Evolutionary conservation across 2,888 invertebrate species (phyloP).

Genomic region (Tenthredo mesomela): DNA sequence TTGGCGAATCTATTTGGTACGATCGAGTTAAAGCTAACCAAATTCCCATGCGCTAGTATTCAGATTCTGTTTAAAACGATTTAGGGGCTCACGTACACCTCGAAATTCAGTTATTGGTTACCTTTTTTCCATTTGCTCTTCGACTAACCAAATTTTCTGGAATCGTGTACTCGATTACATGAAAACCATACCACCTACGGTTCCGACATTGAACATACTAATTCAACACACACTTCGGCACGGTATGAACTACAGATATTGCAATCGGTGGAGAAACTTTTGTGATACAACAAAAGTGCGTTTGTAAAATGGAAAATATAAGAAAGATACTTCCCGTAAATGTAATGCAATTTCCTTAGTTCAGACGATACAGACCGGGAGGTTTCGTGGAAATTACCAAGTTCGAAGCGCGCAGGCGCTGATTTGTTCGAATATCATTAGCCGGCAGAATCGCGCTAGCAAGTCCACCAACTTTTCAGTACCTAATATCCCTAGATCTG

Average conservation of each 20-base stretch:
- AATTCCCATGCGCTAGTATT: not conserved
- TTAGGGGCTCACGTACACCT: not conserved
- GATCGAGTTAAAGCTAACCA: not conserved
- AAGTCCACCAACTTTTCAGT: no score
- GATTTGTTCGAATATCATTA: no score
- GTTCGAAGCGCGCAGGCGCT: no score
- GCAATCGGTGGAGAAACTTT: not conserved
- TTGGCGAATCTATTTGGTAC: not conserved
- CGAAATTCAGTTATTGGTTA: not conserved
- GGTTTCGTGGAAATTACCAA: no score
- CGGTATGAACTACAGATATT: not conserved
- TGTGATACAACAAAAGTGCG: not conserved
- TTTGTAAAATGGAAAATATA: not conserved
- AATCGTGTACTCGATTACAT: not conserved
- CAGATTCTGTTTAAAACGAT: not conserved
- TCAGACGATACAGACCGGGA: no score
- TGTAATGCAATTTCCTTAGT: not conserved
- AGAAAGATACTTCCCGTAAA: not conserved
- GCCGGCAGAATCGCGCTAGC: no score
- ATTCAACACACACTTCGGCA: not conserved
- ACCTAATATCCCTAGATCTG: no score
- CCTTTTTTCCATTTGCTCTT: not conserved
- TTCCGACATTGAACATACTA: not conserved
- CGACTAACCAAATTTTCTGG: not conserved
- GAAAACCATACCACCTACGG: not conserved